phyloP scores from a whole-genome alignment of 1,140 invertebrate genomes.

The Tetramorium simillimum region DNA sequence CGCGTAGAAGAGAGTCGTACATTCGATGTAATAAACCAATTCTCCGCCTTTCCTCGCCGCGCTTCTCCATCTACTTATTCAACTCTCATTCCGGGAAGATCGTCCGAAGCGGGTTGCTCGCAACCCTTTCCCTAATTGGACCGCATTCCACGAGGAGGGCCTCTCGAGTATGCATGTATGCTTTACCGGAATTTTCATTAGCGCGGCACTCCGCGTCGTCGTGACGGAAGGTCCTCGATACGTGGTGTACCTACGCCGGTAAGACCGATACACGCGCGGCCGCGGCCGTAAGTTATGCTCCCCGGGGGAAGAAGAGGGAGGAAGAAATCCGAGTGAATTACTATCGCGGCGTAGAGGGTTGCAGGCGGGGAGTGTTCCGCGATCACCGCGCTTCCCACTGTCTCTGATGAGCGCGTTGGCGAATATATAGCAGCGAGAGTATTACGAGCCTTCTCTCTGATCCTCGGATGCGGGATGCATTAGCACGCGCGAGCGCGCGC shows the following conservation, averaged over 20 bases:
- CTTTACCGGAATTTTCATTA: slow-evolving; percentile 83
- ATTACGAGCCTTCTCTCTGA: slow-evolving; percentile 45
- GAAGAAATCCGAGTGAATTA: slow-evolving; percentile 39
- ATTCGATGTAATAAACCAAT: slow-evolving; percentile 79
- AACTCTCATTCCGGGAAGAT: slow-evolving; percentile 53
- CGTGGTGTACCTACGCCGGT: slow-evolving; percentile 63
- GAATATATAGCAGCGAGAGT: slow-evolving; percentile 36
- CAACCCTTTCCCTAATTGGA: slow-evolving; percentile 80
- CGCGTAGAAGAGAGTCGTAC: slow-evolving; percentile 59
- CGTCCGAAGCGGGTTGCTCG: slow-evolving; percentile 59
- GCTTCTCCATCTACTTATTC: neutral
- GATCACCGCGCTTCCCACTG: slow-evolving; percentile 50
- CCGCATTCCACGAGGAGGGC: slow-evolving; percentile 78
- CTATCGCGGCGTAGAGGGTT: slow-evolving; percentile 42
- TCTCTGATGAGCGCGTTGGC: slow-evolving; percentile 50
- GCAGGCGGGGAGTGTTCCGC: slow-evolving; percentile 21
- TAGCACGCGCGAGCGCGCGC: slow-evolving; percentile 46
- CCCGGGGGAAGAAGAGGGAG: neutral
- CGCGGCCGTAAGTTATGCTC: slow-evolving; percentile 49
- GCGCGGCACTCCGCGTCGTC: slow-evolving; percentile 77
- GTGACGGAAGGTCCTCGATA: slow-evolving; percentile 80
- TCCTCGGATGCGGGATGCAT: slow-evolving; percentile 49
- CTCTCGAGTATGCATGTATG: slow-evolving; percentile 65
- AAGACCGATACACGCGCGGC: slow-evolving; percentile 68
- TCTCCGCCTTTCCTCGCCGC: slow-evolving; percentile 48